phyloP scores from a whole-genome alignment of 1,140 invertebrate genomes.

The Sinella curviseta region DNA sequence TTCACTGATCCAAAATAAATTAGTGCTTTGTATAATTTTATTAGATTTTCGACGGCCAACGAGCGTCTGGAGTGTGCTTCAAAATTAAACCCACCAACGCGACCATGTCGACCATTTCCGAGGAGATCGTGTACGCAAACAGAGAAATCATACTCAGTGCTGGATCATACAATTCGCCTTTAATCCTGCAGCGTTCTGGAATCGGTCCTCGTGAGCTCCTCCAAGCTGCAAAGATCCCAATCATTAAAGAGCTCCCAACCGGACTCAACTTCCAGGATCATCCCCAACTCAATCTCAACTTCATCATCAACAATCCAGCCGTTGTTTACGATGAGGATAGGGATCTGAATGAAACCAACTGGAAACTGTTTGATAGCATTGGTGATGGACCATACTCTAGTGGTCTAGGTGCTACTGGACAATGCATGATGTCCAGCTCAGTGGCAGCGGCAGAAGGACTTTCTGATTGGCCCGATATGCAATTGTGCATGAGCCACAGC shows the following conservation, averaged over 20 bases:
- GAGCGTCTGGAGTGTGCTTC: too few relatives aligned
- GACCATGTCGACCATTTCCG: not conserved
- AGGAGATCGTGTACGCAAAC: not conserved
- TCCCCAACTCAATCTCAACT: not conserved
- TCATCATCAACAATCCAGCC: not conserved
- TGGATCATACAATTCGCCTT: constrained; percentile 8
- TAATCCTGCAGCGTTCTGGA: constrained; percentile 21
- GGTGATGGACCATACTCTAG: not conserved
- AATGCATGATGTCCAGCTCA: constrained; percentile 25
- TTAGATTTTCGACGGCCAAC: too few relatives aligned
- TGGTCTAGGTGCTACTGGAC: not conserved
- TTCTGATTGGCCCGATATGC: constrained; percentile 32
- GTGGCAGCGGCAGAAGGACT: constrained; percentile 19
- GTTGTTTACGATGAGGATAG: not conserved
- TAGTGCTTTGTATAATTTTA: too few relatives aligned
- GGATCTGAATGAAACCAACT: not conserved
- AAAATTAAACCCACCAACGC: too few relatives aligned
- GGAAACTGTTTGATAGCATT: not conserved
- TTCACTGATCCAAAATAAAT: too few relatives aligned
- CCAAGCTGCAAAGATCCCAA: not conserved
- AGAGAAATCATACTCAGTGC: constrained; percentile 38
- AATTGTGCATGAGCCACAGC: constrained; percentile 11
- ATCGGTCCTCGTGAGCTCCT: constrained; percentile 13
- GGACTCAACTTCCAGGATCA: not conserved
- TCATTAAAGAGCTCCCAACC: not conserved